Percentiles rank a stretch among this genome's conserved stretches.
Evolutionary conservation across 2,888 invertebrate species (phyloP).

Genomic region (Notodonta ziczac): DNA sequence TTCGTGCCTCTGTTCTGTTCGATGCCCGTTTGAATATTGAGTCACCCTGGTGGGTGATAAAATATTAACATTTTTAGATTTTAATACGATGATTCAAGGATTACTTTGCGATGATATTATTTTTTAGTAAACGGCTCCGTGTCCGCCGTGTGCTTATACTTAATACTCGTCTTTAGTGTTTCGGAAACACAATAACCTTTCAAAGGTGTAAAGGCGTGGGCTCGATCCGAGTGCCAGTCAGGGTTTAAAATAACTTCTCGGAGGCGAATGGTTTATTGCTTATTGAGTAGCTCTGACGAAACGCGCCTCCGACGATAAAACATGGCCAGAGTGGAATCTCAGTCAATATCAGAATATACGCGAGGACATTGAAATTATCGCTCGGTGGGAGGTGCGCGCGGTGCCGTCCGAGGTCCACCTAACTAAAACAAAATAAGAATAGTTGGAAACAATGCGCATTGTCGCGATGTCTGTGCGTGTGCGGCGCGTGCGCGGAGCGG

Average conservation of each 20-base stretch:
- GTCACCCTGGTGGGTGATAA: slow-evolving; percentile 36
- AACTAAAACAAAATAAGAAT: slow-evolving; percentile 77
- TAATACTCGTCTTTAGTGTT: slow-evolving; percentile 65
- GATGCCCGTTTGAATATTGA: slow-evolving; percentile 35
- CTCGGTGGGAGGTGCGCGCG: slow-evolving; percentile 76
- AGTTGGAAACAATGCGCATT: slow-evolving; percentile 81
- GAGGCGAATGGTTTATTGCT: slow-evolving; percentile 83
- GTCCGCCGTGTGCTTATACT: slow-evolving; percentile 38
- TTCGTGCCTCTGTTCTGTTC: slow-evolving; percentile 59
- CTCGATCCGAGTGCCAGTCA: slow-evolving; percentile 68
- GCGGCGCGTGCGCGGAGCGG: slow-evolving; percentile 38
- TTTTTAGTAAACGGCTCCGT: slow-evolving; percentile 1
- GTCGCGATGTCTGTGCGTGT: slow-evolving; percentile 66
- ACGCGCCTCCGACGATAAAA: slow-evolving; percentile 78
- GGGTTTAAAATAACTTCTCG: slow-evolving; percentile 81
- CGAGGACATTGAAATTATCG: slow-evolving; percentile 82
- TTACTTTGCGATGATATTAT: neutral
- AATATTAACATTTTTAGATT: neutral
- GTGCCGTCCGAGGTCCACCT: slow-evolving; percentile 61
- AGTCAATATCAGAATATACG: slow-evolving; percentile 80
- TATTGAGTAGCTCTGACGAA: slow-evolving; percentile 82
- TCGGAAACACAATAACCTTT: slow-evolving; percentile 81
- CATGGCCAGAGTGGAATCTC: slow-evolving; percentile 77
- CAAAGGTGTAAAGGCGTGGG: slow-evolving; percentile 82
- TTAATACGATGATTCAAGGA: no score